Evolutionary conservation across 2,888 invertebrate genomes (phyloP).

Genomic region (Psylliodes chrysocephalus): DNA sequence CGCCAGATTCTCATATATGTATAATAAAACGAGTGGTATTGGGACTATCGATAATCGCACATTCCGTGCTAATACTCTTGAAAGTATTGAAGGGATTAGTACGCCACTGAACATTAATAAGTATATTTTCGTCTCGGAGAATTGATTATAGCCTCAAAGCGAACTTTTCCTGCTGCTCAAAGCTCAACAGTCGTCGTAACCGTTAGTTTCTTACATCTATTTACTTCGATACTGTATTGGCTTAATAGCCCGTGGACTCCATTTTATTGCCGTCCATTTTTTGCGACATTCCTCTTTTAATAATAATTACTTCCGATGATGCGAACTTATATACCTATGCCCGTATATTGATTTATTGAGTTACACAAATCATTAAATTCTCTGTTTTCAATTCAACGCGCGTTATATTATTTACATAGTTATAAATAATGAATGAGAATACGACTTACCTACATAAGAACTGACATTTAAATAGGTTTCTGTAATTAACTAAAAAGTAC

Average conservation of each 20-base stretch:
- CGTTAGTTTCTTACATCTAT: conserved; percentile 17
- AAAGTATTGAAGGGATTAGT: too few relatives aligned
- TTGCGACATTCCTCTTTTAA: not conserved
- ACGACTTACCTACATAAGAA: too few relatives aligned
- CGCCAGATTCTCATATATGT: too few relatives aligned
- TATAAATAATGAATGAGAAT: too few relatives aligned
- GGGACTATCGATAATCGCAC: too few relatives aligned
- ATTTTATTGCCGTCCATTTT: not conserved
- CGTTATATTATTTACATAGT: too few relatives aligned
- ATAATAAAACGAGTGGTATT: too few relatives aligned
- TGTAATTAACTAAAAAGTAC: too few relatives aligned
- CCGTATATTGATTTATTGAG: not conserved
- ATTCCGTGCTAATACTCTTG: too few relatives aligned
- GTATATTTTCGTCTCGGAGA: not conserved
- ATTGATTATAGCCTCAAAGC: conserved; percentile 1
- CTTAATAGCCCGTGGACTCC: not conserved
- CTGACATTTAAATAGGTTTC: too few relatives aligned
- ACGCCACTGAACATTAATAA: not conserved
- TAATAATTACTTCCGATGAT: conserved; percentile 9
- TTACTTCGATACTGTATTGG: conserved; percentile 6
- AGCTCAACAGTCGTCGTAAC: not conserved
- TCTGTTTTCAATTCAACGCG: too few relatives aligned
- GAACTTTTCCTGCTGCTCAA: not conserved
- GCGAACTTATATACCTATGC: not conserved
- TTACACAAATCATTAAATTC: too few relatives aligned